These are phyloP conservation scores for Onychostoma macrolepis DNA, from an alignment of 2,113 vertebrate species.

Conservation along the genomic window DNA sequence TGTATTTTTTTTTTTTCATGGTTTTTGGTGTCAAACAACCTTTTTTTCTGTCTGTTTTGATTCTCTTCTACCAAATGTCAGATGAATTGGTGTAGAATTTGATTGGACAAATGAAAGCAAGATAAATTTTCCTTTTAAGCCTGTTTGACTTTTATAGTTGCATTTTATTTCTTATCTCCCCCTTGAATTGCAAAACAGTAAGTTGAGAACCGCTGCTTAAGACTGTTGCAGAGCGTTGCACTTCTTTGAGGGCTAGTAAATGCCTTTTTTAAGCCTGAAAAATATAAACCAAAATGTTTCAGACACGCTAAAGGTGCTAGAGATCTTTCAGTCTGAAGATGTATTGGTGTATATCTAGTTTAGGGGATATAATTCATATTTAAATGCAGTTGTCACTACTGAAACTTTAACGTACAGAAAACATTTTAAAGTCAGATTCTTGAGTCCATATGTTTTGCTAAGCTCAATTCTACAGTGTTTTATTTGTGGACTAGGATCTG, in stretches of 20 bases:
- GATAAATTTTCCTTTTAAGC: not conserved
- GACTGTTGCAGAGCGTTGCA: not conserved
- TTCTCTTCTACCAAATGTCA: not conserved
- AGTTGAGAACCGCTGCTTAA: not conserved
- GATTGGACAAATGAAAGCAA: not conserved
- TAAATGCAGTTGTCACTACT: not conserved
- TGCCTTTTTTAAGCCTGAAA: not conserved
- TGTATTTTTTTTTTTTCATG: too few species aligned
- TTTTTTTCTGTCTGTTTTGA: not conserved
- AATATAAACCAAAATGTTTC: constrained; percentile 34
- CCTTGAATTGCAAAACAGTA: not conserved
- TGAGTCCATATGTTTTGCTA: not conserved
- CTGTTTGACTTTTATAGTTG: not conserved
- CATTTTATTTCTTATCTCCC: not conserved
- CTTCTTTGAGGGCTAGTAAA: constrained; percentile 21
- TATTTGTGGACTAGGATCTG: not conserved
- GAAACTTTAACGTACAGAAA: not conserved
- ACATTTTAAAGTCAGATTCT: not conserved
- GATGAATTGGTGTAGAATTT: not conserved
- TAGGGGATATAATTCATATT: not conserved
- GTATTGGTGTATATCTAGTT: not conserved
- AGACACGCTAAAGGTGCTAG: constrained; percentile 29
- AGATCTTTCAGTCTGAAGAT: not conserved
- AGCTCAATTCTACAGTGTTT: not conserved
- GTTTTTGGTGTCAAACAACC: not conserved